Percentiles rank a stretch among this genome's conserved stretches.
phyloP scores from a whole-genome alignment of 2,797 vertebrate genomes.

The Sus cebifrons region DNA sequence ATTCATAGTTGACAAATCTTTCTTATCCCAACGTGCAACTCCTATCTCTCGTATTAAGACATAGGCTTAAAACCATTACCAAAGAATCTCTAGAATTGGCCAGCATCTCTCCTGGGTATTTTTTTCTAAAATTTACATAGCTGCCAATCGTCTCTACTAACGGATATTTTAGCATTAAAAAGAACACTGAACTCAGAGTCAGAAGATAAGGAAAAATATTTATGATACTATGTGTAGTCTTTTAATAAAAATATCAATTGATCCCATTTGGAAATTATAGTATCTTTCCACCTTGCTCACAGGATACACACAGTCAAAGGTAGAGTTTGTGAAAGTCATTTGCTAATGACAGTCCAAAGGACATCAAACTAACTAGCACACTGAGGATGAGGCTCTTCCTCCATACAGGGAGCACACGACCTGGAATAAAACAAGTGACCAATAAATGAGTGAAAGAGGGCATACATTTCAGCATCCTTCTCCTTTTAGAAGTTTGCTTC shows the following conservation, averaged over 20 bases:
- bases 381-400: neutral
- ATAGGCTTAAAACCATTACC: neutral
- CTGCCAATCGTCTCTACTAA: neutral
- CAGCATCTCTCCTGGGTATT: neutral
- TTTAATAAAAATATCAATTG: neutral
- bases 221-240: too few species aligned
- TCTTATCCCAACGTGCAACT: neutral
- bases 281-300: rapidly evolving
- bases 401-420: neutral
- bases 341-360: neutral
- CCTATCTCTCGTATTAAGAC: neutral
- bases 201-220: neutral
- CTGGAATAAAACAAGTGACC: neutral
- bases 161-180: neutral
- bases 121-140: neutral
- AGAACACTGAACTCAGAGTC: neutral
- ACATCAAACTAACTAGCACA: neutral
- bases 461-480: neutral
- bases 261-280: neutral
- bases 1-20: neutral
- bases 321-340: neutral
- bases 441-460: neutral
- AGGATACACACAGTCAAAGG: neutral
- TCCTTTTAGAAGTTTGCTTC: neutral
- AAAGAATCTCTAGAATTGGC: neutral